Evolutionary conservation across 2,888 invertebrate genomes (phyloP).

Genomic region (Ceraclea dissimilis): DNA sequence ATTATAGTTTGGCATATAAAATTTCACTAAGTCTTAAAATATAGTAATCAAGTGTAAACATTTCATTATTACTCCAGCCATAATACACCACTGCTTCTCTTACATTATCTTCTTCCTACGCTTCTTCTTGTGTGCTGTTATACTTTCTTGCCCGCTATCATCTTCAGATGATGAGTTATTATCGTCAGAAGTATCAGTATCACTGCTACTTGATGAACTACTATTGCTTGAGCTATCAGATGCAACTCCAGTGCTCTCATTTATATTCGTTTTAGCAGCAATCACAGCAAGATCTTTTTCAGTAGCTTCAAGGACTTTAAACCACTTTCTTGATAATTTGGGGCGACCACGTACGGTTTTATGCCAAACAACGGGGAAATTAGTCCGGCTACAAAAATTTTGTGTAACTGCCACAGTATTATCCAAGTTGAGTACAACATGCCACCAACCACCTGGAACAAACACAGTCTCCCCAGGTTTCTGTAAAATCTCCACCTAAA

Average conservation of each 20-base stretch:
- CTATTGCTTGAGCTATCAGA: slow-evolving; percentile 90
- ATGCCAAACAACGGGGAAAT: slow-evolving; percentile 97
- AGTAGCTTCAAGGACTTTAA: slow-evolving; percentile 59
- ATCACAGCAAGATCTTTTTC: slow-evolving; percentile 71
- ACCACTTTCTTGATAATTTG: slow-evolving; percentile 91
- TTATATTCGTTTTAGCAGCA: slow-evolving; percentile 79
- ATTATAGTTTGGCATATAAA: slow-evolving; percentile 14
- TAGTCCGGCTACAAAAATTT: slow-evolving; percentile 92
- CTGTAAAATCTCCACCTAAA: slow-evolving; percentile 85
- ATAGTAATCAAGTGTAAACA: background rate
- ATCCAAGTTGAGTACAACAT: slow-evolving; percentile 95
- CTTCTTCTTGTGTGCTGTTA: slow-evolving; percentile 76
- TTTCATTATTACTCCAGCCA: too few relatives aligned
- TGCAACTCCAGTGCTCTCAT: slow-evolving; percentile 80
- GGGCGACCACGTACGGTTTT: slow-evolving; percentile 94
- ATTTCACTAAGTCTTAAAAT: slow-evolving; percentile 7
- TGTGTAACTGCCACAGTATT: slow-evolving; percentile 97
- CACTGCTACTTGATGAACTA: slow-evolving; percentile 61
- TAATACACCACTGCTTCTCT: background rate
- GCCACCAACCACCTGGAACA: slow-evolving; percentile 99
- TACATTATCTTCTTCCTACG: slow-evolving; percentile 54
- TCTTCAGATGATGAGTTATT: slow-evolving; percentile 52
- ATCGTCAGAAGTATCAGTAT: slow-evolving; percentile 53
- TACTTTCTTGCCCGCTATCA: slow-evolving; percentile 81
- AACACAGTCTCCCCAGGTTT: slow-evolving; percentile 96